Base-by-base conservation (phyloP, 1,140 invertebrate genomes). In the Trachymyrmex septentrionalis region DNA sequence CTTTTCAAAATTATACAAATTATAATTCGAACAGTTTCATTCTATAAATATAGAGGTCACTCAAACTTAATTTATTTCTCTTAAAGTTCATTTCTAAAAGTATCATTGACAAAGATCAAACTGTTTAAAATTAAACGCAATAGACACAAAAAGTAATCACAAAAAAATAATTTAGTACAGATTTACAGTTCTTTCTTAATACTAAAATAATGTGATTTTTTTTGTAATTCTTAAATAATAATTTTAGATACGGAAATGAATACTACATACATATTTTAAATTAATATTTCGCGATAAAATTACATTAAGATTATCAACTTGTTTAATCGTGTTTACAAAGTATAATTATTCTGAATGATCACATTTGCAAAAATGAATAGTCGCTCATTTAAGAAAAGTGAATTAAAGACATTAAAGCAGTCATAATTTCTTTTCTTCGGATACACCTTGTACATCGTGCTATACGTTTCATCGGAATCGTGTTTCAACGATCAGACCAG, bases 21-120 rank as follows among this genome's bases (percentile, higher is more conserved):
- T 12, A 6, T 14, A 34, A 59, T 30, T 14, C 19, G 10, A 76
- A 64, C 9, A 61, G 0, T 27, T n/a, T n/a, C 7, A 63, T 77
- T 38, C 16, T 66, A 9, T 57, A 30, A 48, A 66, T 64, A 19
- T 30, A 5, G 38, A 27, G 44, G 9, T 44, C 9, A 24, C 2
- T 61, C 0, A 38, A 3, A 44, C 14, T 24, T 63, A 2, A 19
- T n/a, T 50, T n/a, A 78, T 27, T 30, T 16, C 21, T 14, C 5
- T 78, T 63, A 44, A 66, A 78, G 0, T 78, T 63, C 30, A 44
- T 50, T 48, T 12, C 48, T 12, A 77, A n/a, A 63, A 7, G 38
- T 0, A 16, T 16, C 12, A 34, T 61, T n/a, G 7, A 64, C 30
- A 24, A 30, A n/a, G 6, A 30, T 66, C 12, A 5, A 21, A 63